Evolutionary conservation across 2,888 invertebrate genomes (phyloP).

Genomic region (Polymixis flavicincta): DNA sequence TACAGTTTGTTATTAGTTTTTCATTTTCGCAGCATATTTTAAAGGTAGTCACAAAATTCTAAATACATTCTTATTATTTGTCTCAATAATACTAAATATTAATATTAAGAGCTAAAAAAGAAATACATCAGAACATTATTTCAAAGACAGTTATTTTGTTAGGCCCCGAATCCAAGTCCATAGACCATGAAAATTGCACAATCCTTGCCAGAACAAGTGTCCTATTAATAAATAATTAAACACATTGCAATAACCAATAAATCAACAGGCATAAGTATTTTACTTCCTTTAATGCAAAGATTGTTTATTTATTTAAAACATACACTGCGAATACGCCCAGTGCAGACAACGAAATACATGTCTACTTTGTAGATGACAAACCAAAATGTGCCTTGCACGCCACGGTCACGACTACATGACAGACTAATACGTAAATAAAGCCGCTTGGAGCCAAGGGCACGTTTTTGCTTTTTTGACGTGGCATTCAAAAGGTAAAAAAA

Average conservation of each 20-base stretch:
- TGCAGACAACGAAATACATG: neutral
- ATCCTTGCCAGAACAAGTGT: constrained; percentile 2
- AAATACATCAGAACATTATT: constrained; percentile 21
- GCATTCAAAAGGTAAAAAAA: too few relatives aligned
- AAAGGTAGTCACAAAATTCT: constrained; percentile 50
- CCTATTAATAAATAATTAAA: neutral
- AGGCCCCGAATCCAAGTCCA: neutral
- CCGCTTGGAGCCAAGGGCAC: too few relatives aligned
- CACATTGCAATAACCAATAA: neutral
- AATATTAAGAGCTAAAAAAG: constrained; percentile 28
- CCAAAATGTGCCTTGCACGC: too few relatives aligned
- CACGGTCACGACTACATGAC: too few relatives aligned
- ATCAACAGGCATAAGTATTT: neutral
- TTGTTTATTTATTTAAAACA: neutral
- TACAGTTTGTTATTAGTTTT: constrained; percentile 53
- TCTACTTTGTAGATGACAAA: too few relatives aligned
- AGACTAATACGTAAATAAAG: too few relatives aligned
- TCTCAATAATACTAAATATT: neutral
- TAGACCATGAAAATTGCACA: constrained; percentile 34
- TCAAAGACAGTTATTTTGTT: constrained; percentile 11
- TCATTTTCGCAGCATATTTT: constrained; percentile 17
- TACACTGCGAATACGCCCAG: neutral
- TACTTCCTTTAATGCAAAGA: neutral
- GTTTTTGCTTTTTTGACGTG: too few relatives aligned
- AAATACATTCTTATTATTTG: constrained; percentile 11